These are phyloP conservation scores for Tangara arthus DNA, from an alignment of 2,797 vertebrate species.

Conservation along the genomic window DNA sequence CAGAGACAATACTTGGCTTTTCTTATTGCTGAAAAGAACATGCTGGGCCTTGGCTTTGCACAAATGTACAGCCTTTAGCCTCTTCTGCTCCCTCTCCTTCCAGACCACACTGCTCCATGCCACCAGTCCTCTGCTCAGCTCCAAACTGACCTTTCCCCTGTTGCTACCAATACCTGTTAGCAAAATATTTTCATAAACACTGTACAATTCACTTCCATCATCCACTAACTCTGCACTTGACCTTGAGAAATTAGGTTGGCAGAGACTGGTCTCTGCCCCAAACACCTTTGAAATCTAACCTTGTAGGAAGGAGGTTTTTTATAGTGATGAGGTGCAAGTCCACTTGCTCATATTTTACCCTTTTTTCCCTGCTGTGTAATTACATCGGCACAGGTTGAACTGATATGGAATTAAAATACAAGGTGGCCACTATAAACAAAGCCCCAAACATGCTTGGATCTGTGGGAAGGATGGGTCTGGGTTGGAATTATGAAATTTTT, in stretches of 20 bases:
- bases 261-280: neutral
- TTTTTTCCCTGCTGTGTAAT: neutral
- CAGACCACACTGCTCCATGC: neutral
- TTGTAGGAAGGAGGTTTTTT: neutral
- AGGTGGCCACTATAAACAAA: neutral
- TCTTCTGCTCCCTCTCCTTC: neutral
- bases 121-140: neutral
- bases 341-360: slow-evolving; percentile 21
- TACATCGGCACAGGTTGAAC: neutral
- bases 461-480: neutral
- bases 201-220: neutral
- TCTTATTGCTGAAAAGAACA: neutral
- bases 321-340: neutral
- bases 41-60: neutral
- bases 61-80: neutral
- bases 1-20: neutral
- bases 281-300: neutral
- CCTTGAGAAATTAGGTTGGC: neutral
- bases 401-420: slow-evolving; percentile 6
- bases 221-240: neutral
- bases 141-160: neutral
- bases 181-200: neutral
- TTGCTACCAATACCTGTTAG: neutral
- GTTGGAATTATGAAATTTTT: neutral
- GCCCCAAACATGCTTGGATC: neutral